Percentiles rank a stretch among this genome's conserved stretches.
Conservation (phyloP, 2,113 vertebrate genomes). For the Nettapus auritus region DNA sequence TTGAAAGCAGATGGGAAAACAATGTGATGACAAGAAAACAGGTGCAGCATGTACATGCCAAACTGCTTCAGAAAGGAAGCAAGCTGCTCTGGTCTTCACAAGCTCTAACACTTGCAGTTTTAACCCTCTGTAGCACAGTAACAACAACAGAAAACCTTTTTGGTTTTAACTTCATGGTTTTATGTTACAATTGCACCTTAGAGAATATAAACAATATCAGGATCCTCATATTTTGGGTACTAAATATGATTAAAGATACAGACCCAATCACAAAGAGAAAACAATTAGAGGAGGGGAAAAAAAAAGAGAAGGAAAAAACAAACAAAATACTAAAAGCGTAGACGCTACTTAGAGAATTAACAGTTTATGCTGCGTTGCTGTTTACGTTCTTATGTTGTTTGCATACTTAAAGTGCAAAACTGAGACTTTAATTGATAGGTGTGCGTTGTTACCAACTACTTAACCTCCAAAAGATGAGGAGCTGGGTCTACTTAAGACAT, state of each 20-base stretch:
- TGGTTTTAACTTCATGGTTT: not conserved
- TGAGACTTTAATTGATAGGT: not conserved
- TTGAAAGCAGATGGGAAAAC: slow-evolving; percentile 53
- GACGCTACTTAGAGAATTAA: not conserved
- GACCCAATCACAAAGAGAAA: not conserved
- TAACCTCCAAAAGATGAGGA: not conserved
- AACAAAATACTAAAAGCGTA: not conserved
- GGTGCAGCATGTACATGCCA: not conserved
- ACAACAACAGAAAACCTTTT: not conserved
- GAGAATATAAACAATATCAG: not conserved
- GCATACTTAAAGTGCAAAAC: not conserved
- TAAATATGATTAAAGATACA: not conserved
- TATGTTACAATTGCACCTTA: not conserved
- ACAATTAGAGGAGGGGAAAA: not conserved
- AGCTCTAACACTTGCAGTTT: not conserved
- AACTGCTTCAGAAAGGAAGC: not conserved
- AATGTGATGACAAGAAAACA: slow-evolving; percentile 3
- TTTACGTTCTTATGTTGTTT: not conserved
- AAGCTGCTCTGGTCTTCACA: slow-evolving; percentile 26
- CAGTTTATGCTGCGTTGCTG: not conserved
- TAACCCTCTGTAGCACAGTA: not conserved
- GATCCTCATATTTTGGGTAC: not conserved
- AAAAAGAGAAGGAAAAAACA: not conserved
- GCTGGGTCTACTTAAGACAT: not conserved
- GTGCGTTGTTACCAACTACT: not conserved